Conservation (phyloP, 30 jellyfish, hydroid and myxozoan genomes). For the Turritopsis dohrnii region DNA sequence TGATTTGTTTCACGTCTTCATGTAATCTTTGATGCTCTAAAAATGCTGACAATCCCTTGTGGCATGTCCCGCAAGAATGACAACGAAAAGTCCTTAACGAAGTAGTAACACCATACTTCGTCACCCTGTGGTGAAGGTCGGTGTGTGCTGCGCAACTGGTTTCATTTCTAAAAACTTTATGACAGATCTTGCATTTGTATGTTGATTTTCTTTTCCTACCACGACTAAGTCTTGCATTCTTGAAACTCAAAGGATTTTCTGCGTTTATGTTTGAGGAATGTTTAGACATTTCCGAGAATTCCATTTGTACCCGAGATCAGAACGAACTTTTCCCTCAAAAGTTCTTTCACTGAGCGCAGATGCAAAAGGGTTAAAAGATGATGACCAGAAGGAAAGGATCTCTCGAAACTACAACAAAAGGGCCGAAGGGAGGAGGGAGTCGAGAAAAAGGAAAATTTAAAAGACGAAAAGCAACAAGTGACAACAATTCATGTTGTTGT, state of each 20-base stretch:
- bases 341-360: constrained; percentile 15
- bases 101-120: background rate
- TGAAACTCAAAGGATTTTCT: background rate
- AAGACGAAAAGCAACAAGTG: too few species aligned
- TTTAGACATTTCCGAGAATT: background rate
- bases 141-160: constrained; percentile 5
- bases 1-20: background rate
- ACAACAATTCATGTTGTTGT: too few species aligned
- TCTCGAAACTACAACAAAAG: too few species aligned
- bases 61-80: constrained; percentile 21
- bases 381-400: too few species aligned
- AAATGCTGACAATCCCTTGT: constrained; percentile 24
- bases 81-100: constrained; percentile 8
- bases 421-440: too few species aligned
- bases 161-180: constrained; percentile 16
- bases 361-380: background rate
- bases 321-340: constrained; percentile 40
- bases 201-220: background rate
- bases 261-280: background rate
- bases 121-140: constrained; percentile 12
- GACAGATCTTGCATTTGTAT: constrained; percentile 31
- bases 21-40: constrained; percentile 31
- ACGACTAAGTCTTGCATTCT: background rate
- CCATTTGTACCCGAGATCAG: constrained; percentile 29
- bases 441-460: too few species aligned